Base-by-base conservation (phyloP, 2,113 vertebrate species). In the Eidolon helvum region DNA sequence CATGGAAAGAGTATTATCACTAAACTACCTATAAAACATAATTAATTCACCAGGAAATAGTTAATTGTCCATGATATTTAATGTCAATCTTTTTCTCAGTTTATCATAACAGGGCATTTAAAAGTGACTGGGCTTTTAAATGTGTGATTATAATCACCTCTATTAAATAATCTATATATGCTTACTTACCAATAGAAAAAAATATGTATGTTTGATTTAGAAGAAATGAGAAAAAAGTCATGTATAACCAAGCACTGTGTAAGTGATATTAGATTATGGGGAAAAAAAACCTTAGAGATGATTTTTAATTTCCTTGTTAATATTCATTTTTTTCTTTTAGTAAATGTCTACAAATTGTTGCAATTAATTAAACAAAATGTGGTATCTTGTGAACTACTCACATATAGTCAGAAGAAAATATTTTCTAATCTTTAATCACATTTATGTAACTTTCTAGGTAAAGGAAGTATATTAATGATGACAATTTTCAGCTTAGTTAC, bases 141-240 rank as follows among this genome's bases (percentile, higher is more conserved):
- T 95, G 68, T 40, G 7, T 10, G 45, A 33, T 96, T 96, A 90
- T 94, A 95, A 96, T 95, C 68, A 57, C 79, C 96, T 95, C 98
- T 98, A 98, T 98, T 97, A 98, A 97, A 97, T 88, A 97, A 98
- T 98, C 26, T 84, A 40, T 75, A 97, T 97, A 15, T 91, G 2
- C 43, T 72, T n/a, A 84, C 14, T 97, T 97, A 97, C 79, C 88
- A 97, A 92, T 68, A 82, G 69, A 33, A 87, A 97, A 97, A 97
- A 97, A 95, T 97, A 96, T 97, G 89, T 85, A 97, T 94, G 95
- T 91, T 97, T 9, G 1, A 98, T 96, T 98, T 97, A 97, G 59
- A 98, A 96, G 84, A 98, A 98, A 98, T 91, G 95, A 98, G 96
- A 97, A 98, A 98, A 98, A 98, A 97, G 87, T 97, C 92, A 96